phyloP scores from a whole-genome alignment of 2,113 vertebrate genomes.

The Catharus minimus region DNA sequence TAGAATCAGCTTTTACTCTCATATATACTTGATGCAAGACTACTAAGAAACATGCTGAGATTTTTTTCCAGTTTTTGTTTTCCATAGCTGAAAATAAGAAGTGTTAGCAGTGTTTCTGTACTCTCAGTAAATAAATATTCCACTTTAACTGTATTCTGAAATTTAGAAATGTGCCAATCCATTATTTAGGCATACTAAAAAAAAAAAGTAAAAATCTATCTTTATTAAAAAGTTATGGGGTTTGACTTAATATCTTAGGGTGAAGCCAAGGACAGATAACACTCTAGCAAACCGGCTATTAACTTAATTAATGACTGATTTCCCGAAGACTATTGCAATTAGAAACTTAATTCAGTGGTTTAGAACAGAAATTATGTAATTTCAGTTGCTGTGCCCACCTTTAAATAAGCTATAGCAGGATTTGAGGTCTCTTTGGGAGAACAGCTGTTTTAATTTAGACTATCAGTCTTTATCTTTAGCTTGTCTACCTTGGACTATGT shows the following conservation, averaged over 20 bases:
- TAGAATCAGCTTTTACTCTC: background rate
- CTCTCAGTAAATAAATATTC: background rate
- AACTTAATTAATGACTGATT: constrained; percentile 41
- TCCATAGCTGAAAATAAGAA: background rate
- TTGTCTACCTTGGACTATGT: background rate
- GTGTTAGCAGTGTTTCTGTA: background rate
- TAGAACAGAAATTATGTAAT: background rate
- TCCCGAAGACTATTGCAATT: constrained; percentile 9
- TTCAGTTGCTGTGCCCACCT: background rate
- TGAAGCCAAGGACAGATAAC: constrained; percentile 23
- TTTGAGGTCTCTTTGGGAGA: background rate
- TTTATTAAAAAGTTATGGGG: constrained; percentile 13
- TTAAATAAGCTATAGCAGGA: background rate
- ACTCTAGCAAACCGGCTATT: constrained; percentile 23
- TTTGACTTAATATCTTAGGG: constrained; percentile 32
- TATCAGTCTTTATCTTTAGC: background rate
- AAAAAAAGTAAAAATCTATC: background rate
- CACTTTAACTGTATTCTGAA: background rate
- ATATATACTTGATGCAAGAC: background rate
- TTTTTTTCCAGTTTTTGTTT: background rate
- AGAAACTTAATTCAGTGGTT: constrained; percentile 9
- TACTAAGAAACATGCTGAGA: background rate
- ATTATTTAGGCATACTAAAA: constrained; percentile 18
- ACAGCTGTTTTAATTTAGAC: background rate
- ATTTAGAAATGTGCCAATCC: constrained; percentile 33